Conservation (phyloP, 2,113 vertebrate species). For the Daboia siamensis region DNA sequence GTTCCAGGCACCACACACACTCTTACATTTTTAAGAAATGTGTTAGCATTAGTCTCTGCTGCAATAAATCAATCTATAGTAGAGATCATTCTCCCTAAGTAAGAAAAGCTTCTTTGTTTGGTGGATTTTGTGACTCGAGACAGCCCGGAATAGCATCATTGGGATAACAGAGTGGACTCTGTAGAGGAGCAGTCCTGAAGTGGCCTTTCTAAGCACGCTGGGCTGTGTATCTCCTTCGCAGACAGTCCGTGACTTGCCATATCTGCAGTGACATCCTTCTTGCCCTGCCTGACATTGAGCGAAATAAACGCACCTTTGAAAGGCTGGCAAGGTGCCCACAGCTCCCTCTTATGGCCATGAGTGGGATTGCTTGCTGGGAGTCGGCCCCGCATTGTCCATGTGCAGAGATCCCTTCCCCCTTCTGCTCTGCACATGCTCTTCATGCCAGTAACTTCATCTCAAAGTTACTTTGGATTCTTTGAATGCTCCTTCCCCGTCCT, state of each 20-base stretch:
- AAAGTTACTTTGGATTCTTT: neutral
- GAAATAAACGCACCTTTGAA: neutral
- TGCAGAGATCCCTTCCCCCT: neutral
- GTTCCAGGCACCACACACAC: neutral
- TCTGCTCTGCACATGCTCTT: neutral
- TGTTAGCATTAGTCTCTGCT: neutral
- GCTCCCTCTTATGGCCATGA: neutral
- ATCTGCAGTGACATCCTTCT: neutral
- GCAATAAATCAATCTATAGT: neutral
- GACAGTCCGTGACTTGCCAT: neutral
- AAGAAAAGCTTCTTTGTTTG: neutral
- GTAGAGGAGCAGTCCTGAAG: neutral
- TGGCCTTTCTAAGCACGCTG: neutral
- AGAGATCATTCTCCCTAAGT: neutral
- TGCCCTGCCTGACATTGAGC: neutral
- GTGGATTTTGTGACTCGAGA: too few relatives aligned
- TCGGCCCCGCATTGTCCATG: too few relatives aligned
- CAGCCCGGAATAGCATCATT: neutral
- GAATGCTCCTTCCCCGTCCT: neutral
- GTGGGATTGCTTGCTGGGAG: neutral
- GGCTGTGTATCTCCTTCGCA: rapidly evolving
- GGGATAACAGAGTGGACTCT: too few relatives aligned
- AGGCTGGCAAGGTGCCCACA: neutral
- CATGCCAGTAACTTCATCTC: neutral
- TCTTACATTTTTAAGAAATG: neutral